Evolutionary conservation across 2,113 vertebrate species (phyloP), one percentile per base, ranked within the genome.

Genomic region (Thalassarche chlororhynchos): DNA sequence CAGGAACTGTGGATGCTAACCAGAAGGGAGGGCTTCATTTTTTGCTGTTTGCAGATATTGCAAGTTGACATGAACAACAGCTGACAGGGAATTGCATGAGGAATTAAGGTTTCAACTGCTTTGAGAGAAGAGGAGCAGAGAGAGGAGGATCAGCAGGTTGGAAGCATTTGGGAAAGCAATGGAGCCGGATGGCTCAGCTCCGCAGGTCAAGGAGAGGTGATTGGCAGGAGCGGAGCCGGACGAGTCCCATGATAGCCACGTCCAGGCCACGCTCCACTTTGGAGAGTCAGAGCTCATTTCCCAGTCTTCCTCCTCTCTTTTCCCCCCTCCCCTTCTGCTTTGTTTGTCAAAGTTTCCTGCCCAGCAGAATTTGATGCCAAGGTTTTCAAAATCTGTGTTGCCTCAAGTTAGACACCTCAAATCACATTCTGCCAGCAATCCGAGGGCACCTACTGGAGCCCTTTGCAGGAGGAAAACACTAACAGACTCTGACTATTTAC

Each of bases 361-460:
- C 34, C 0, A 3, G 34, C 47, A 88, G 54, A 51, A 88, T 57
- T 4, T 47, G 29, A 65, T 51, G 65, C 19, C 57, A 34, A 6
- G 8, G 31, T 76, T 84, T 89, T 62, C 6, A 72, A 88, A 75
- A 9, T 6, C 72, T 58, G 17, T 0, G 0, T 49, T 47, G 60
- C 64, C 54, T 47, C 10, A 0, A 58, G 36, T 62, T 32, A 40
- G 58, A 61, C 25, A 26, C 70, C 64, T 85, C 71, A 49, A 77
- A 75, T 47, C 25, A 38, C 2, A 3, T 17, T 83, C 65, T 21
- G 34, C 46, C 89, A 84, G 60, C 64, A 74, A 61, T 19, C 12
- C 0, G 0, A 83, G 15, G 58, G 38, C 16, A 5, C 74, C 21
- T 7, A 23, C 29, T 5, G 6, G 34, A 61, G 54, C 29, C 34